A percentile compares a stretch with the other conserved stretches of the same genome.
Evolutionary conservation across 2,113 vertebrate genomes (phyloP).

Genomic region (cattle (Bos taurus)): DNA sequence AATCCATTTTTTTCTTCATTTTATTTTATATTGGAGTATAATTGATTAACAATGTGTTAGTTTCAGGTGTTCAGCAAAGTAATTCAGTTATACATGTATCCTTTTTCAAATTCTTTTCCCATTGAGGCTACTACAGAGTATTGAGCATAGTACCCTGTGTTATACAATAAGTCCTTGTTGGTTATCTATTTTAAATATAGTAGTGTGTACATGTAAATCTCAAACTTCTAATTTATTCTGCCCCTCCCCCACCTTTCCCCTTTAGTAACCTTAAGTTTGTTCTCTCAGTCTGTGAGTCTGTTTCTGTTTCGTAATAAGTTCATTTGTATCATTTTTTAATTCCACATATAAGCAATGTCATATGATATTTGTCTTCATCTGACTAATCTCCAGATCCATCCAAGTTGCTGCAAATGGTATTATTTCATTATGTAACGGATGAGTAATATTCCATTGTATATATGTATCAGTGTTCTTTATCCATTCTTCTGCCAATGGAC

Average conservation of each 20-base stretch:
- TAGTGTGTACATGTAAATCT: background rate
- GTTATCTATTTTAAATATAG: background rate
- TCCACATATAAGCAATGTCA: background rate
- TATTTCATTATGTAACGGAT: background rate
- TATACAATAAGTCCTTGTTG: background rate
- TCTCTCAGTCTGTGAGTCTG: background rate
- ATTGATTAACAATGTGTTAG: background rate
- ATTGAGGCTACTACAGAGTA: background rate
- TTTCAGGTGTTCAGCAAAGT: background rate
- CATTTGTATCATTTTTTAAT: background rate
- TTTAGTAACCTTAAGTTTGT: background rate
- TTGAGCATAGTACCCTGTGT: background rate
- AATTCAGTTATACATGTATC: background rate
- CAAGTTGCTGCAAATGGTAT: background rate
- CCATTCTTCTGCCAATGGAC: background rate
- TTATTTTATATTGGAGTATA: background rate
- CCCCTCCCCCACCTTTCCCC: background rate
- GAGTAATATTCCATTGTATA: background rate
- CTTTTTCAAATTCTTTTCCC: background rate
- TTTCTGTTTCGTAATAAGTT: background rate
- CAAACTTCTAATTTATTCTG: background rate
- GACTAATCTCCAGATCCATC: background rate
- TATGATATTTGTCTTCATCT: background rate
- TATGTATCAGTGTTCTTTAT: background rate
- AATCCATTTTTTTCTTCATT: background rate